Evolutionary conservation across 2,888 invertebrate genomes (phyloP).

Genomic region (Drosophila neonasuta): DNA sequence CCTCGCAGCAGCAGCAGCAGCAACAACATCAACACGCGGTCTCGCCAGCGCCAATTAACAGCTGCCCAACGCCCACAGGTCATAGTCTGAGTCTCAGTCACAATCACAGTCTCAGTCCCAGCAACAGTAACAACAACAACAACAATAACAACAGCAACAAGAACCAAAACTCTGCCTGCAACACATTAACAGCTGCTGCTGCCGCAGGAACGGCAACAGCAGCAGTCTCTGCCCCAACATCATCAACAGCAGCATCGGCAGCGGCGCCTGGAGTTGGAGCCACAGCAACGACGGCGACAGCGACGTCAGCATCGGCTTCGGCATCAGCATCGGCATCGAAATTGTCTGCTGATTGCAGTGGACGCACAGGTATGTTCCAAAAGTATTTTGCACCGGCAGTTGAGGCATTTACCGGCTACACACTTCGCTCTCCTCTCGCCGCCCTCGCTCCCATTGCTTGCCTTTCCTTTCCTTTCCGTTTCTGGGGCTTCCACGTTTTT

Average conservation of each 20-base stretch:
- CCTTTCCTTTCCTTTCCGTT: slow-evolving; percentile 29
- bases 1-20: slow-evolving; percentile 51
- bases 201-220: slow-evolving; percentile 46
- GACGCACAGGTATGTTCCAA: slow-evolving; percentile 85
- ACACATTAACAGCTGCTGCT: slow-evolving; percentile 69
- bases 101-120: slow-evolving; percentile 47
- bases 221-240: slow-evolving; percentile 48
- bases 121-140: slow-evolving; percentile 41
- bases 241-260: slow-evolving; percentile 45
- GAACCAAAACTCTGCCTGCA: slow-evolving; percentile 70
- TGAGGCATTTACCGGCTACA: slow-evolving; percentile 71
- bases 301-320: slow-evolving; percentile 42
- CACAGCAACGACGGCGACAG: slow-evolving; percentile 42
- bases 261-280: slow-evolving; percentile 29
- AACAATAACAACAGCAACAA: slow-evolving; percentile 45
- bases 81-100: slow-evolving; percentile 26
- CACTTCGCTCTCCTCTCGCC: not conserved
- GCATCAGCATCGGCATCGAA: slow-evolving; percentile 70
- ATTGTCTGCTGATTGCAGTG: slow-evolving; percentile 84
- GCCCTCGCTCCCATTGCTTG: not conserved
- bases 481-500: slow-evolving; percentile 72
- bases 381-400: slow-evolving; percentile 77
- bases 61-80: slow-evolving; percentile 74
- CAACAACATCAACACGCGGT: slow-evolving; percentile 58
- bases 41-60: slow-evolving; percentile 68